Percentiles rank a stretch among this genome's conserved stretches.
phyloP scores from a whole-genome alignment of 1,140 invertebrate species.

The Microplitis demolitor region DNA sequence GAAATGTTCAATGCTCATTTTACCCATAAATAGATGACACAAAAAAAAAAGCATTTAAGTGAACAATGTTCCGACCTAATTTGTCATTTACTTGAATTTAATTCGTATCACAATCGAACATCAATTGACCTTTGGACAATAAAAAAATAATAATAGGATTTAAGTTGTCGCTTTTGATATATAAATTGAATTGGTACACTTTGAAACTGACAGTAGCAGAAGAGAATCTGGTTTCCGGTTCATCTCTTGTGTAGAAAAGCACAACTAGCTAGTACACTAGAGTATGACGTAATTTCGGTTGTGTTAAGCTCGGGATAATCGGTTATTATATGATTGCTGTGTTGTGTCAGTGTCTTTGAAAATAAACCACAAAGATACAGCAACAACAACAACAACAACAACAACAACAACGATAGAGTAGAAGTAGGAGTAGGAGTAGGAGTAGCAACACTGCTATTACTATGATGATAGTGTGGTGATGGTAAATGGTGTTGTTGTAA shows the following conservation, averaged over 20 bases:
- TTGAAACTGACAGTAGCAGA: constrained; percentile 12
- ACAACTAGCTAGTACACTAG: no score
- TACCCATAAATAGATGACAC: background rate
- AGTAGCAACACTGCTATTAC: no score
- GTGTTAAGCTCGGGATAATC: background rate
- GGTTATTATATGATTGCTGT: background rate
- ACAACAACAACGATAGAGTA: no score
- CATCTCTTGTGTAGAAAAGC: background rate
- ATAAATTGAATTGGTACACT: constrained; percentile 1
- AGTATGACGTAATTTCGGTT: no score
- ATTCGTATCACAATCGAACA: constrained; percentile 8
- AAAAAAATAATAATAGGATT: background rate
- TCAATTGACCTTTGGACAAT: background rate
- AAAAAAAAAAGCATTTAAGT: constrained; percentile 18
- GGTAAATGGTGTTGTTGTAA: background rate
- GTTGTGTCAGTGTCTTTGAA: background rate
- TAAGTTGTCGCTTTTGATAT: background rate
- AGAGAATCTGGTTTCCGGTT: constrained; percentile 16
- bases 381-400: no score
- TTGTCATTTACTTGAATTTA: background rate
- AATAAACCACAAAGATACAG: no score
- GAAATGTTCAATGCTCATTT: no score
- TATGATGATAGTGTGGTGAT: background rate
- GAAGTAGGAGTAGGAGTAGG: no score
- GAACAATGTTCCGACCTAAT: constrained; percentile 23